Conservation (phyloP, 2,888 invertebrate genomes). For the Abrostola triplasia region DNA sequence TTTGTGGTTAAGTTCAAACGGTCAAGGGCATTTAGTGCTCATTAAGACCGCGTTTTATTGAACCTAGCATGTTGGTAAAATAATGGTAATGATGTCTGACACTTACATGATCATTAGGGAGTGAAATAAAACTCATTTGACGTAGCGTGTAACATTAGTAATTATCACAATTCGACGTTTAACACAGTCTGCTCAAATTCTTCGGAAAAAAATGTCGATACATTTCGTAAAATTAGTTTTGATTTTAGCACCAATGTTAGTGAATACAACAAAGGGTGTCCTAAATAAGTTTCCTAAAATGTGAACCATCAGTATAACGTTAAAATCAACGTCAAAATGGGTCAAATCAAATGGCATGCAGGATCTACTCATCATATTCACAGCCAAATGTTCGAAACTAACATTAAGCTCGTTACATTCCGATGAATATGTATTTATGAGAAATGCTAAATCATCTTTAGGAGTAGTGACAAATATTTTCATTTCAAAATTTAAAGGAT, state of each 20-base stretch:
- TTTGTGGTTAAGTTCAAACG: background rate
- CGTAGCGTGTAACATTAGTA: no score
- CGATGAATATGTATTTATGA: slow-evolving; percentile 18
- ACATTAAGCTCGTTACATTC: slow-evolving; percentile 3
- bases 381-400: slow-evolving; percentile 9
- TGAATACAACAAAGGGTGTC: no score
- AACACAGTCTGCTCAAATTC: no score
- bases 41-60: background rate
- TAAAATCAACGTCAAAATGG: slow-evolving; percentile 20
- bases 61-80: background rate
- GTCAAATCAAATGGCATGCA: slow-evolving; percentile 21
- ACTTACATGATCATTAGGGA: no score
- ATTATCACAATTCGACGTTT: no score
- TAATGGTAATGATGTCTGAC: background rate
- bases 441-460: slow-evolving; percentile 7
- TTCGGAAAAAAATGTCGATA: no score
- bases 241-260: no score
- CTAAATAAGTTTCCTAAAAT: slow-evolving; percentile 4
- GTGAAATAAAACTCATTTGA: no score
- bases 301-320: slow-evolving; percentile 8
- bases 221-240: no score
- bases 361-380: slow-evolving; percentile 25
- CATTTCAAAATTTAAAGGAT: slow-evolving; percentile 13
- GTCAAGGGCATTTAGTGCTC: background rate
- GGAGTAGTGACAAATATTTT: background rate